phyloP scores from a whole-genome alignment of 2,113 vertebrate genomes.

The Eretmodus cyanostictus region DNA sequence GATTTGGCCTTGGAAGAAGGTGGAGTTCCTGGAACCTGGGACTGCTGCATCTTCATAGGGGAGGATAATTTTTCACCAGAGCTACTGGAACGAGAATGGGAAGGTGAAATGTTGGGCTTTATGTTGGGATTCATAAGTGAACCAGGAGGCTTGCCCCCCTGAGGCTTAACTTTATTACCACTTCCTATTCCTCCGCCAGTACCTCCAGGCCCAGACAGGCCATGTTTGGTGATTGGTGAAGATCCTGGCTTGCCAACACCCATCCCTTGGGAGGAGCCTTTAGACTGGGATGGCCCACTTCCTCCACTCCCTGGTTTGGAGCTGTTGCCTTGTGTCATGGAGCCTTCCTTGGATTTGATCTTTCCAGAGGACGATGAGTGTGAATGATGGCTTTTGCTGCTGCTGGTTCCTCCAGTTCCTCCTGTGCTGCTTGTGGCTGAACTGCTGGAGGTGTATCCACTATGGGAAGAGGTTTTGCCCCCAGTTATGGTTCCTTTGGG shows the following conservation, averaged over 20 bases:
- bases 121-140: constrained; percentile 93
- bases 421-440: constrained; percentile 73
- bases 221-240: constrained; percentile 93
- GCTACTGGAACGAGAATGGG: constrained; percentile 87
- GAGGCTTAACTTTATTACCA: constrained; percentile 88
- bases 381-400: constrained; percentile 93
- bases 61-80: constrained; percentile 90
- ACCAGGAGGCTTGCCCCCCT: constrained; percentile 89
- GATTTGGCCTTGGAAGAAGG: constrained; percentile 96
- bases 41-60: constrained; percentile 87
- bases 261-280: constrained; percentile 86
- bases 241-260: constrained; percentile 85
- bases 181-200: constrained; percentile 69
- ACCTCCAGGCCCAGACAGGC: constrained; percentile 71
- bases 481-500: constrained; percentile 91
- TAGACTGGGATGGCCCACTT: constrained; percentile 75
- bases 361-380: constrained; percentile 91
- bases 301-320: constrained; percentile 80
- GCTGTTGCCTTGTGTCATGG: constrained; percentile 79
- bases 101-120: constrained; percentile 97
- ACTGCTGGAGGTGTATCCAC: constrained; percentile 89
- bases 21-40: constrained; percentile 87
- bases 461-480: constrained; percentile 89
- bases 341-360: constrained; percentile 90
- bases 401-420: constrained; percentile 54